phyloP scores from a whole-genome alignment of 37 sponge, comb jelly and placozoan species.

The Mnemiopsis leidyi region DNA sequence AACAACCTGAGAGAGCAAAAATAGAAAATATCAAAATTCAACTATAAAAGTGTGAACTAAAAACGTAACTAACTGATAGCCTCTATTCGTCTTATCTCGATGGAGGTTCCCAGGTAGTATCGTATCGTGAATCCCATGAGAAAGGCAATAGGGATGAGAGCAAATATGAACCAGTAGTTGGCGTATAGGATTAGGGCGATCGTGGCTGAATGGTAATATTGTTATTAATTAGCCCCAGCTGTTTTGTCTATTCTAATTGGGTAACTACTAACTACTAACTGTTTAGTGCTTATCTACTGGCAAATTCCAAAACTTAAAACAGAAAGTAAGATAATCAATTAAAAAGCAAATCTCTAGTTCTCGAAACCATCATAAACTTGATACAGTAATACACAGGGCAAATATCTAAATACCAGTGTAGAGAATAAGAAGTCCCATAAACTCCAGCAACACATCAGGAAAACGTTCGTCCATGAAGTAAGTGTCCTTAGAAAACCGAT shows the following conservation, averaged over 20 bases:
- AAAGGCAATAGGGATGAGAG: background rate
- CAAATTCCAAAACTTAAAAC: too few species aligned
- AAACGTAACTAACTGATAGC: constrained; percentile 11
- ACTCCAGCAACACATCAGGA: constrained; percentile 32
- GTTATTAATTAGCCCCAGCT: too few species aligned
- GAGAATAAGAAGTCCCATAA: background rate
- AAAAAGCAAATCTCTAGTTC: too few species aligned
- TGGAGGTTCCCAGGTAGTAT: constrained; percentile 48
- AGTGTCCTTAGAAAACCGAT: constrained; percentile 58
- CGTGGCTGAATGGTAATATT: constrained; percentile 30
- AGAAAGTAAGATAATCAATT: too few species aligned
- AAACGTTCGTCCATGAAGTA: constrained; percentile 64
- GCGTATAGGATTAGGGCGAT: background rate
- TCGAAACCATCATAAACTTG: too few species aligned
- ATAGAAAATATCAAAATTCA: too few species aligned
- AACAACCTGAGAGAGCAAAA: too few species aligned
- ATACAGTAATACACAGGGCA: too few species aligned
- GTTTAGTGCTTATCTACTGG: too few species aligned
- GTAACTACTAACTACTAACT: too few species aligned
- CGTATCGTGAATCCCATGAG: background rate
- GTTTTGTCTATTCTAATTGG: too few species aligned
- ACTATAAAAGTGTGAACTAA: too few species aligned
- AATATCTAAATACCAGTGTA: constrained; percentile 12
- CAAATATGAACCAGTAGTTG: constrained; percentile 19
- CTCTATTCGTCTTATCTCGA: constrained; percentile 37